Conservation (phyloP, 1,140 invertebrate species). For the Nephila pilipes region DNA sequence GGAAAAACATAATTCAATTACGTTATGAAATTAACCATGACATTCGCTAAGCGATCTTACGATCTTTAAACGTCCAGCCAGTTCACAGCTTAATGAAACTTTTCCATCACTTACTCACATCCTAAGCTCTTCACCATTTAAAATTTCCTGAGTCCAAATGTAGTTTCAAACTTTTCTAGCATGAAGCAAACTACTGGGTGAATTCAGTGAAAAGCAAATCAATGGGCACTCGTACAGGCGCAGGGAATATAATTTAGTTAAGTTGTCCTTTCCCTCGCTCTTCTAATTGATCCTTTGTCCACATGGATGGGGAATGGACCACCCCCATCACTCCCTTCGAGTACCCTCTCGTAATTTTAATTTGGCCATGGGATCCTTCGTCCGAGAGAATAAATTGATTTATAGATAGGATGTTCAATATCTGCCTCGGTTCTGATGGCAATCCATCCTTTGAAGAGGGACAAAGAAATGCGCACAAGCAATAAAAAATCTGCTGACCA, state of each 20-base stretch:
- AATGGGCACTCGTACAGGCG: not conserved
- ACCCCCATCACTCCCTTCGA: not conserved
- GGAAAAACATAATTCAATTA: not conserved
- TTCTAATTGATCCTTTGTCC: constrained; percentile 72
- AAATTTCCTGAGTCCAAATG: not conserved
- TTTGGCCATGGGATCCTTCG: constrained; percentile 43
- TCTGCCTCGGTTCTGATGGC: constrained; percentile 7
- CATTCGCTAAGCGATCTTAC: not conserved
- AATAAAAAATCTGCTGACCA: constrained; percentile 21
- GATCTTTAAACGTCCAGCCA: not conserved
- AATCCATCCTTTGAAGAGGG: not conserved
- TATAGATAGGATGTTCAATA: constrained; percentile 56
- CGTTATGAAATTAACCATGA: not conserved
- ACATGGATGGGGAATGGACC: not conserved
- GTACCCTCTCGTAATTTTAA: constrained; percentile 58
- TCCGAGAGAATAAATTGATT: constrained; percentile 60
- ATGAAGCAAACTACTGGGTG: constrained; percentile 46
- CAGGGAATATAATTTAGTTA: constrained; percentile 69
- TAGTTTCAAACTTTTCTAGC: constrained; percentile 25
- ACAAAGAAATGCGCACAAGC: not conserved
- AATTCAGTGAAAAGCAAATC: constrained; percentile 55
- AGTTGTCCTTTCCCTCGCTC: constrained; percentile 59
- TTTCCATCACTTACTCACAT: not conserved
- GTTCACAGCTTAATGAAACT: constrained; percentile 1
- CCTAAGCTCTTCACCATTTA: not conserved